phyloP scores from a whole-genome alignment of 2,888 invertebrate genomes.

The Chrysolina americana region DNA sequence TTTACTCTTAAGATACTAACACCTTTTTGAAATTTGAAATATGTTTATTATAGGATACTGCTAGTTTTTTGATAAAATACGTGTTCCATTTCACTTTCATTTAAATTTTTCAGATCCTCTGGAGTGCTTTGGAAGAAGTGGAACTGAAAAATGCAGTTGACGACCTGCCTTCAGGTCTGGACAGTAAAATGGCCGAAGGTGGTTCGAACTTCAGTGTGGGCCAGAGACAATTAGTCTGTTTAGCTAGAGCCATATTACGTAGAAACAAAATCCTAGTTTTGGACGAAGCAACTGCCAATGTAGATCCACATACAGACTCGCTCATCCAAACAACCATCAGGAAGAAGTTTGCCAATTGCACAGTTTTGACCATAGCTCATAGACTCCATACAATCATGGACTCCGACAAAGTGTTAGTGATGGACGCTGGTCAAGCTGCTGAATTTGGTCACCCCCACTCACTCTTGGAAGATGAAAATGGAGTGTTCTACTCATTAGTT shows the following conservation, averaged over 20 bases:
- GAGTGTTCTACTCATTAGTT: constrained; percentile 71
- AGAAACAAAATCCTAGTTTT: constrained; percentile 63
- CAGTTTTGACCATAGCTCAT: constrained; percentile 88
- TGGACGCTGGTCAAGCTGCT: constrained; percentile 82
- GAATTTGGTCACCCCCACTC: constrained; percentile 85
- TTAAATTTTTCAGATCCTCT: constrained; percentile 71
- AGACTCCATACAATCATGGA: constrained; percentile 90
- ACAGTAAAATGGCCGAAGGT: constrained; percentile 82
- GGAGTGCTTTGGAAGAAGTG: constrained; percentile 87
- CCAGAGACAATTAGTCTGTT: constrained; percentile 79
- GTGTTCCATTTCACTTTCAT: not conserved
- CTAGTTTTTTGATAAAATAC: too few relatives aligned
- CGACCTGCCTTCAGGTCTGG: constrained; percentile 73
- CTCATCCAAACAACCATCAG: constrained; percentile 85
- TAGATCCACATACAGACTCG: constrained; percentile 84
- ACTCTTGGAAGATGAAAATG: constrained; percentile 70
- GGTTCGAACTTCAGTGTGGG: constrained; percentile 69
- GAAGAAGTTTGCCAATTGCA: constrained; percentile 81
- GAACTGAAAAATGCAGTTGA: constrained; percentile 77
- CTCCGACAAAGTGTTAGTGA: constrained; percentile 84
- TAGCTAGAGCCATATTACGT: constrained; percentile 76
- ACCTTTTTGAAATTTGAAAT: too few relatives aligned
- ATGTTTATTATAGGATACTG: too few relatives aligned
- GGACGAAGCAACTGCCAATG: constrained; percentile 87
- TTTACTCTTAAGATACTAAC: too few relatives aligned